Base-by-base conservation (phyloP, 2,113 vertebrate genomes). In the Noturus placidus region DNA sequence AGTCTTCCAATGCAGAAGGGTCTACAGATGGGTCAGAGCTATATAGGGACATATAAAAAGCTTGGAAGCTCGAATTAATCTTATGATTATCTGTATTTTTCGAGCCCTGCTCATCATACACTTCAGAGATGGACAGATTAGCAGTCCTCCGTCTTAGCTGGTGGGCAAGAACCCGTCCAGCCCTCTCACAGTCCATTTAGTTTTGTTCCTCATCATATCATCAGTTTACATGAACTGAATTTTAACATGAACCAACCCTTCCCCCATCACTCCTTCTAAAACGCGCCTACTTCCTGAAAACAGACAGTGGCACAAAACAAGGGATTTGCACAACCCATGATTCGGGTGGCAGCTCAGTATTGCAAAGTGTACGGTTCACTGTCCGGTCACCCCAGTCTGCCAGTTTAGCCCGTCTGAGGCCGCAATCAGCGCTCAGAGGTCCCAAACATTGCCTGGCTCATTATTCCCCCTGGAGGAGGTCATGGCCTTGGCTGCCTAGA, bases 401-500 rank as follows among this genome's bases (percentile, higher is more conserved):
- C 88, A 78, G 80, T 93, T 95, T 94, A 93, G 91, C 92, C 92
- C 88, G 87, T 91, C 91, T 90, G 89, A 93, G 76, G 87, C 89
- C 83, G 72, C 90, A 92, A 89, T 93, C 91, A 92, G 92, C 91
- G 91, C 88, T 83, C 86, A 88, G 90, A 89, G 87, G 87, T 90
- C 94, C 93, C 92, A 93, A 88, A 93, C 92, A 91, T 94, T 92
- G 93, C 92, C 92, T 93, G 91, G 93, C 91, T 95, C 93, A 91
- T 95, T 95, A 94, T 94, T 94, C 91, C 88, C 84, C 63, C 61
- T 80, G 81, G 84, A 82, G 89, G 93, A 94, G 94, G 93, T 94
- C 92, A 92, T 90, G 92, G 90, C 93, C 93, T 94, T 94, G 91
- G 89, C 91, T 88, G 90, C 91, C 91, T 91, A 89, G 93, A 93